Base-by-base conservation (phyloP, 2,797 vertebrate species). In the Fistularia commersonii region DNA sequence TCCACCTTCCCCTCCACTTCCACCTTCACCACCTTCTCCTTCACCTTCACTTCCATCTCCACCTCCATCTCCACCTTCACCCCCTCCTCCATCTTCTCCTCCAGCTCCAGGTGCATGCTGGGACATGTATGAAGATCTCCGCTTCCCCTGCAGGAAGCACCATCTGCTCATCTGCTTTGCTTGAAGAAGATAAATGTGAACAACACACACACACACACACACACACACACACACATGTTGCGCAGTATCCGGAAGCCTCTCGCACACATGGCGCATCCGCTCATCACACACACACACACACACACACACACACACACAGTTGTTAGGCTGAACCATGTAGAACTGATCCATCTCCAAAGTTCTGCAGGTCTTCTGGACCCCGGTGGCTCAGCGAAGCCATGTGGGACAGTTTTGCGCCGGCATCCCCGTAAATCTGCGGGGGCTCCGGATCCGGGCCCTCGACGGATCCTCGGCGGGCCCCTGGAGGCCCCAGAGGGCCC, bases 391-490 rank as follows among this genome's bases (percentile, higher is more conserved):
- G 63, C 76, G 13, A 65, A 80, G 66, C 82, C 88, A 90, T 87
- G 81, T 90, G 88, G 86, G 86, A 89, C 81, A 87, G 85, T 81
- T 89, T 89, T 90, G 68, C 81, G 44, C 76, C 82, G 88, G 84
- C 86, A 88, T 88, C 81, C 88, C 76, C 72, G 78, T 88, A 88
- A 89, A 88, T 83, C 84, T 76, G 83, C 72, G 66, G 85, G 85
- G 79, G 85, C 66, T n/a, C 64, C 82, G 80, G 58, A 84, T 84
- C 52, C 66, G 45, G 75, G 73, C 78, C 81, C 75, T 78, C 74
- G 80, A 84, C 77, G 62, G 71, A 78, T 84, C 76, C 69, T 63
- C 12, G 23, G 66, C 52, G 63, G 72, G 69, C 80, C 72, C 79
- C 61, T 77, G 60, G 55, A 73, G 81, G 66, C 60, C 60, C 53